Conservation (phyloP, 2,888 invertebrate species). For the Amblyjoppa fuscipennis region DNA sequence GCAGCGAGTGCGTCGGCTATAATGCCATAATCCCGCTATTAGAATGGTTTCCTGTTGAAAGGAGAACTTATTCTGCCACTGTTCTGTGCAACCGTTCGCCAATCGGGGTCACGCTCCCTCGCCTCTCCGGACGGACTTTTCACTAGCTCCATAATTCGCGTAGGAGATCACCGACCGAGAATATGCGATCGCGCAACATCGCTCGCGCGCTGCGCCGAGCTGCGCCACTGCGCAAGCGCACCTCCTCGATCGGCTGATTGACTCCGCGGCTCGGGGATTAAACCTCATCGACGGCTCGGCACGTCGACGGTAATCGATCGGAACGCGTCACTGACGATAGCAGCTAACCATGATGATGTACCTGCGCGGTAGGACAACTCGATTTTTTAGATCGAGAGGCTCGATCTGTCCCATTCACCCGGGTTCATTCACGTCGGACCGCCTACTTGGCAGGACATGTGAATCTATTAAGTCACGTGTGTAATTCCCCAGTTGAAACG, state of each 20-base stretch:
- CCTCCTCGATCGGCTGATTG: conserved; percentile 60
- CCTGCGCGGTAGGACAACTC: conserved; percentile 40
- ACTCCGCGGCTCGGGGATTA: conserved; percentile 58
- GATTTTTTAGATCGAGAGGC: background rate
- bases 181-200: conserved; percentile 35
- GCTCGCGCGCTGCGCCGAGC: background rate
- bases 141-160: conserved; percentile 43
- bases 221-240: conserved; percentile 31
- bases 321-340: conserved; percentile 61
- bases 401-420: conserved; percentile 4
- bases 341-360: conserved; percentile 52
- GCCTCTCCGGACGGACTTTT: conserved; percentile 14
- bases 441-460: background rate
- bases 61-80: conserved; percentile 74
- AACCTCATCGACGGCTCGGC: conserved; percentile 69
- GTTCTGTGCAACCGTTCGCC: conserved; percentile 69
- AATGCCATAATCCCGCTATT: conserved; percentile 69
- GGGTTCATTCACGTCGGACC: conserved; percentile 33
- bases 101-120: conserved; percentile 67
- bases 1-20: conserved; percentile 39
- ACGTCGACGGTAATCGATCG: conserved; percentile 71
- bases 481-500: too few species aligned
- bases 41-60: conserved; percentile 80
- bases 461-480: too few species aligned
- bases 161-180: conserved; percentile 56